A percentile compares a stretch with the other conserved stretches of the same genome.
These are phyloP conservation scores for Agrotis ipsilon DNA, from an alignment of 2,888 invertebrate genomes.

Conservation along the genomic window DNA sequence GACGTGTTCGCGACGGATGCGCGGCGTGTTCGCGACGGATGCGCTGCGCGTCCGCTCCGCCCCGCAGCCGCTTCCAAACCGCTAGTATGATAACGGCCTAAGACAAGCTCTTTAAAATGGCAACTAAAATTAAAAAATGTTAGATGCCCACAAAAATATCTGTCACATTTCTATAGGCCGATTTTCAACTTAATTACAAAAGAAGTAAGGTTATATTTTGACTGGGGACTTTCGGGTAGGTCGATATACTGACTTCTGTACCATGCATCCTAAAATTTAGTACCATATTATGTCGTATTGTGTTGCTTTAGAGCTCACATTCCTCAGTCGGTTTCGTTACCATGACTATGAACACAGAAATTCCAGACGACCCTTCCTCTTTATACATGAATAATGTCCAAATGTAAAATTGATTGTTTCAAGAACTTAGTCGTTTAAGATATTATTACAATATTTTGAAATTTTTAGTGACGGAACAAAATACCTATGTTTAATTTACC, in stretches of 20 bases:
- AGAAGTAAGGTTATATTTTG: too few species aligned
- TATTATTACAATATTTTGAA: conserved; percentile 42
- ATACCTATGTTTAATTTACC: neutral
- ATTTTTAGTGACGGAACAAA: conserved; percentile 46
- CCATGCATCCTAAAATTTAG: too few species aligned
- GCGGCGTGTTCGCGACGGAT: too few species aligned
- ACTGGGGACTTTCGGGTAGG: too few species aligned
- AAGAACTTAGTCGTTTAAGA: conserved; percentile 51
- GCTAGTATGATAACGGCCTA: too few species aligned
- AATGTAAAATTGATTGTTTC: conserved; percentile 38
- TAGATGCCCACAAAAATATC: too few species aligned
- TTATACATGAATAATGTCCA: conserved; percentile 15
- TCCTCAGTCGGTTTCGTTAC: conserved; percentile 23
- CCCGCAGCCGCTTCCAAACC: too few species aligned
- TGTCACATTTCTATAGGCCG: too few species aligned
- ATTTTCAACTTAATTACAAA: too few species aligned
- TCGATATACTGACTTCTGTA: too few species aligned
- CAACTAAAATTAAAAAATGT: neutral
- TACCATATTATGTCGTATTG: conserved; percentile 6
- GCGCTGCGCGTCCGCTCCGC: too few species aligned
- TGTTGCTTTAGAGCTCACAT: conserved; percentile 14
- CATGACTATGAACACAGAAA: conserved; percentile 6
- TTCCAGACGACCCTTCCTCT: conserved; percentile 1
- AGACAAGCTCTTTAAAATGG: neutral
- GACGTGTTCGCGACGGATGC: too few species aligned